These are phyloP conservation scores for Drosophila insularis DNA, from an alignment of 1,140 invertebrate genomes.

Conservation along the genomic window DNA sequence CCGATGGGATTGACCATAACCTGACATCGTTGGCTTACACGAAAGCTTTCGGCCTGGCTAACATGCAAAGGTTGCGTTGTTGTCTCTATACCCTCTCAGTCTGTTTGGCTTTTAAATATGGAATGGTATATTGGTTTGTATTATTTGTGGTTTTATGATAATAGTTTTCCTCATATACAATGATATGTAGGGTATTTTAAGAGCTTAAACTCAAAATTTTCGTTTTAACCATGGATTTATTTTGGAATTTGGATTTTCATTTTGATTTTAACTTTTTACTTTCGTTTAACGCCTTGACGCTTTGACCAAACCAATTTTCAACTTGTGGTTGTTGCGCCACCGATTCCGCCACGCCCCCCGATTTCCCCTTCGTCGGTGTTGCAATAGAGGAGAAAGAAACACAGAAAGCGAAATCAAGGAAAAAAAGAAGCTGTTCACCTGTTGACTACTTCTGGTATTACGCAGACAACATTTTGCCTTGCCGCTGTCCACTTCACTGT, in stretches of 20 bases:
- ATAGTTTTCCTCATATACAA: background rate
- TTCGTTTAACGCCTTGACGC: constrained; percentile 64
- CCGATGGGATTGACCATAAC: constrained; percentile 14
- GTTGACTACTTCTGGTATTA: constrained; percentile 79
- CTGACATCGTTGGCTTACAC: background rate
- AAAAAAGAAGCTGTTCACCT: constrained; percentile 63
- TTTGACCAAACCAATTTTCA: constrained; percentile 16
- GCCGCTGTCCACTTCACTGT: constrained; percentile 53
- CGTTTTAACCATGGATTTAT: background rate
- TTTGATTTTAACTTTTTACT: constrained; percentile 67
- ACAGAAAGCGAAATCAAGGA: background rate
- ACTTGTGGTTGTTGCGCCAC: constrained; percentile 14
- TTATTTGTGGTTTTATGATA: background rate
- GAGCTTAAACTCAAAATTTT: background rate
- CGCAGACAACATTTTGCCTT: constrained; percentile 42
- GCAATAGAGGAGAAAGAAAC: background rate
- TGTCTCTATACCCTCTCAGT: background rate
- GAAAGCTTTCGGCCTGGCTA: background rate
- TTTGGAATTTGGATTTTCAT: constrained; percentile 55
- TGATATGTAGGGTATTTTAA: background rate
- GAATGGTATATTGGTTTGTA: background rate
- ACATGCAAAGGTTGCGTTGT: background rate
- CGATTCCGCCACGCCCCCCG: constrained; percentile 6
- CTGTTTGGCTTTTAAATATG: background rate
- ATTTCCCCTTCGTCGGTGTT: background rate